These are phyloP conservation scores for Spea hammondii DNA, from an alignment of 2,797 vertebrate genomes.

Conservation along the genomic window DNA sequence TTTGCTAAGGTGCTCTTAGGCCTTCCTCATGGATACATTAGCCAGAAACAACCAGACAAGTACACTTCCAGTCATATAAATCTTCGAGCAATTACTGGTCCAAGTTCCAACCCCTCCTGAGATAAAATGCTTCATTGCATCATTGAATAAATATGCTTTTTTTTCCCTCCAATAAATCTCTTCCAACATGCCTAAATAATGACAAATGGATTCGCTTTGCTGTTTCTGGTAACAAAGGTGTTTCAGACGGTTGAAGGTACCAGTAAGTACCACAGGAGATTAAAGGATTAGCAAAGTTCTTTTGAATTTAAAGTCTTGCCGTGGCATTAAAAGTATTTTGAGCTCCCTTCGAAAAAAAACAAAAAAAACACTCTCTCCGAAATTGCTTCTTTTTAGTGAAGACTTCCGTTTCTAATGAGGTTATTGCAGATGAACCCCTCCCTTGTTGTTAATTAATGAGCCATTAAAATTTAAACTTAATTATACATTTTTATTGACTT, in stretches of 20 bases:
- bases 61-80: conserved; percentile 52
- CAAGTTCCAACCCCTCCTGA: conserved; percentile 4
- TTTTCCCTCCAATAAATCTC: conserved; percentile 15
- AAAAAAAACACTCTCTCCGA: too few species aligned
- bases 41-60: conserved; percentile 37
- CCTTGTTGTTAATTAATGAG: too few species aligned
- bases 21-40: conserved; percentile 17
- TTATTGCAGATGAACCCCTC: too few species aligned
- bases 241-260: conserved; percentile 33
- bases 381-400: too few species aligned
- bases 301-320: conserved; percentile 31
- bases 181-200: conserved; percentile 39
- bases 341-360: too few species aligned
- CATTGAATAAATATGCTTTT: rapidly evolving
- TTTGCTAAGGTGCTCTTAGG: conserved; percentile 49
- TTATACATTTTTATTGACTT: too few species aligned
- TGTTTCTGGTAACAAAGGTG: background rate
- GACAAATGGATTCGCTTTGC: background rate
- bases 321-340: background rate
- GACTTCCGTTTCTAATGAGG: too few species aligned
- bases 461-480: too few species aligned
- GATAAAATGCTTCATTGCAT: conserved; percentile 51
- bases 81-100: conserved; percentile 31
- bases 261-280: conserved; percentile 31
- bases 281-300: conserved; percentile 43